Evolutionary conservation across 2,113 vertebrate species (phyloP).

Genomic region (Mastomys coucha): DNA sequence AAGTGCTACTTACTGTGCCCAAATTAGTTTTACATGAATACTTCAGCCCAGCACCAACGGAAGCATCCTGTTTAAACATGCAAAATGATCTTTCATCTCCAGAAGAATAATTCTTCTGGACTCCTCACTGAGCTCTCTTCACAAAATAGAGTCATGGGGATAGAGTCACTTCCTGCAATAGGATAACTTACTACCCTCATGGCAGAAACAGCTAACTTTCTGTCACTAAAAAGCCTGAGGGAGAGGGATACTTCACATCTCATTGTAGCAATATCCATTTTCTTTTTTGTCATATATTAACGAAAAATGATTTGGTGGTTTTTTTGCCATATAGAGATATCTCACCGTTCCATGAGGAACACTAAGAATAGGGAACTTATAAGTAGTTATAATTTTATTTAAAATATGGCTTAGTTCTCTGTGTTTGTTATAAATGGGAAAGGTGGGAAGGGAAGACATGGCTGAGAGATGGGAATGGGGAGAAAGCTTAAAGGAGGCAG

Average conservation of each 20-base stretch:
- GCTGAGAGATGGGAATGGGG: background rate
- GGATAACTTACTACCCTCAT: background rate
- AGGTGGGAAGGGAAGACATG: background rate
- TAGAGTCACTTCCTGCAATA: background rate
- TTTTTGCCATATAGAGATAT: background rate
- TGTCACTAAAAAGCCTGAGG: too few species aligned
- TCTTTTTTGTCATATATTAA: background rate
- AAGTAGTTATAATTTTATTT: background rate
- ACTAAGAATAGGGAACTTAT: background rate
- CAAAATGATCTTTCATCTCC: background rate
- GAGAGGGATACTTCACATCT: background rate
- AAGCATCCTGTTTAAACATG: background rate
- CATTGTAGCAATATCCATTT: background rate
- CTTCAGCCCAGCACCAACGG: background rate
- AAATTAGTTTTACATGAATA: background rate
- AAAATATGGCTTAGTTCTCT: background rate
- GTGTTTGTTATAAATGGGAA: background rate
- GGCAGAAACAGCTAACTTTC: background rate
- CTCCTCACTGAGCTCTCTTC: background rate
- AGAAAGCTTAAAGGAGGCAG: background rate
- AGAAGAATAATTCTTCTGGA: background rate
- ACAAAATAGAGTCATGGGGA: background rate
- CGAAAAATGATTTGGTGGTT: background rate
- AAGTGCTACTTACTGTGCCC: background rate
- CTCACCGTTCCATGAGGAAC: background rate